Evolutionary conservation across 2,113 vertebrate genomes (phyloP).

Genomic region (Xerus inauris): DNA sequence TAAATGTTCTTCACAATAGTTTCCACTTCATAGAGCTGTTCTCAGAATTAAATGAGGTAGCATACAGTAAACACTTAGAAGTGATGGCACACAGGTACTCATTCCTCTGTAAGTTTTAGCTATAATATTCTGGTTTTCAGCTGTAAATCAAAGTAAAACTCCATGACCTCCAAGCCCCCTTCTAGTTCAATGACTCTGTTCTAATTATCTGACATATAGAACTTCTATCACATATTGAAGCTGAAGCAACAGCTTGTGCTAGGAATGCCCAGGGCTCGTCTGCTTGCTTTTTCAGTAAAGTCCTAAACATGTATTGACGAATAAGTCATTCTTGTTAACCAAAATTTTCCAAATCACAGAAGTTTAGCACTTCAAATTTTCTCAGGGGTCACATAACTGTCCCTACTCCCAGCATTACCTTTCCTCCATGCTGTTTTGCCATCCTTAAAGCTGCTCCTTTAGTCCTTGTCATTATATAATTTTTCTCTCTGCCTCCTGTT

Average conservation of each 20-base stretch:
- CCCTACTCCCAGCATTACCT: neutral
- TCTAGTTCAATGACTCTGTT: neutral
- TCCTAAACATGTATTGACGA: neutral
- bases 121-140: neutral
- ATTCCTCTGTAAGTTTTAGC: neutral
- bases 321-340: constrained; percentile 36
- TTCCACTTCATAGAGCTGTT: neutral
- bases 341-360: constrained; percentile 48
- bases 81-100: neutral
- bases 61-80: neutral
- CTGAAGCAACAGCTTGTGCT: neutral
- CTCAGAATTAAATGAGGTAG: neutral
- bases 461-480: neutral
- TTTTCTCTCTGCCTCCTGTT: neutral
- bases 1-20: neutral
- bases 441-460: neutral
- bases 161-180: neutral
- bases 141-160: neutral
- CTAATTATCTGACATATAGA: neutral
- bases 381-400: neutral
- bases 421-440: neutral
- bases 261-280: neutral
- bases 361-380: neutral
- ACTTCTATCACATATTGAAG: neutral
- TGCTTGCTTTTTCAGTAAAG: constrained; percentile 31